Base-by-base conservation (phyloP, 2,113 vertebrate species). In the Nanger granti region DNA sequence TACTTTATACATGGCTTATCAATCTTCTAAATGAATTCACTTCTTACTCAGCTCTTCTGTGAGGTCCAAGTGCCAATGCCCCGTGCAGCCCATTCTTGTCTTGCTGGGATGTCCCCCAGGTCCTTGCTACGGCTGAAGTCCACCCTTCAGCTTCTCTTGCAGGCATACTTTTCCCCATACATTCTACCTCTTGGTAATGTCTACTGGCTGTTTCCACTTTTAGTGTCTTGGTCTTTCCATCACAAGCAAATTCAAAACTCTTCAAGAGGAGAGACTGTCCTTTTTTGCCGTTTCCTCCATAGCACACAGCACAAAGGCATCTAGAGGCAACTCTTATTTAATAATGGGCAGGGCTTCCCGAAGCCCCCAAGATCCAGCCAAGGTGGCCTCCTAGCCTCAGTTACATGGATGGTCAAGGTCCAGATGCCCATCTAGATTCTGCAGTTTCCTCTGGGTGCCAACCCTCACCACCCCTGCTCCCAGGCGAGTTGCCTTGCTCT, bases 311-410 rank as follows among this genome's bases (percentile, higher is more conserved):
- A 49, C 55, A 66, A 83, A 83, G 49, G 62, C 44, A 15, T 49
- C 17, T 47, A 47, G 22, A 28, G 82, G 62, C 14, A 24, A 34
- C 49, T 31, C 3, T 26, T 66, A 93, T 97, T 98, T 97, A 97
- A 95, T 97, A 52, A 92, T 93, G 95, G 97, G 96, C 92, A 93
- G 98, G 98, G 97, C 96, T 92, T 98, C 98, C 96, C 94, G 92
- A 94, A 97, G 73, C 95, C 97, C 97, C 96, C 86, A 18, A 92
- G 92, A 96, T 97, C 96, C 96, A 97, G 97, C 52, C 85, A 88
- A 97, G 96, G 91, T 52, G 89, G 93, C 87, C 89, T 84, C 44
- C 4, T 18, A 26, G 95, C 59, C 73, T 15, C 22, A 41, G 83
- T 17, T 26, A 97, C 89, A 89, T 17, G 96, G 93, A 41, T 84